Percentiles rank a stretch among this genome's conserved stretches.
These are phyloP conservation scores for Lissocephala sabroskyi DNA, from an alignment of 2,888 invertebrate species.

Conservation along the genomic window DNA sequence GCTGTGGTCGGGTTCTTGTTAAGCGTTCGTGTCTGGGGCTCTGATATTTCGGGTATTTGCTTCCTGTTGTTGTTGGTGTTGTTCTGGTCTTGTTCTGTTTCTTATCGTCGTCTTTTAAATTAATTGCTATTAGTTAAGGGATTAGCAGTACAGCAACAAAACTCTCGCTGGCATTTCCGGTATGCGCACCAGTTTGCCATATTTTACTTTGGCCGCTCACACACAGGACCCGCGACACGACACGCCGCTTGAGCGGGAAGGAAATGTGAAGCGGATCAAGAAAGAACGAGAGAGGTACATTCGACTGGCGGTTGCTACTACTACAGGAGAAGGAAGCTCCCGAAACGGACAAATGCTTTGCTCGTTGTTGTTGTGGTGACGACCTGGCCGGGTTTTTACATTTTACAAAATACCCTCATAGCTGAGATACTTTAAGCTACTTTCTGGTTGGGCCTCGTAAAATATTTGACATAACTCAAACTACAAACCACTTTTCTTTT, in stretches of 20 bases:
- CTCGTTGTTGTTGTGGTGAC: conserved; percentile 2
- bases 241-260: conserved; percentile 9
- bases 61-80: conserved; percentile 8
- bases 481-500: conserved; percentile 63
- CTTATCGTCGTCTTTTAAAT: conserved; percentile 66
- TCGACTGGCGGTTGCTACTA: not conserved
- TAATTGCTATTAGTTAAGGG: conserved; percentile 68
- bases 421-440: conserved; percentile 22
- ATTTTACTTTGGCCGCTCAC: conserved; percentile 45
- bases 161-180: conserved; percentile 66
- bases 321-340: no score
- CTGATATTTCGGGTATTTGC: conserved; percentile 8
- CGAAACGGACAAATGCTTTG: no score
- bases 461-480: conserved; percentile 41
- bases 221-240: conserved; percentile 10
- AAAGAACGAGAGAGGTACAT: not conserved
- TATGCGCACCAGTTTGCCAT: conserved; percentile 51
- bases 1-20: conserved; percentile 7
- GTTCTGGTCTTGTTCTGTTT: conserved; percentile 38
- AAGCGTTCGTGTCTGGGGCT: conserved; percentile 22
- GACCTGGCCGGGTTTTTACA: not conserved
- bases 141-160: conserved; percentile 61
- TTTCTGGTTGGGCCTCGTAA: conserved; percentile 13
- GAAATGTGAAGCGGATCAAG: not conserved
- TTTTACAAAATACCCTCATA: conserved; percentile 23